Conservation (phyloP, 2,113 vertebrate species). For the Chaetodon trifascialis region DNA sequence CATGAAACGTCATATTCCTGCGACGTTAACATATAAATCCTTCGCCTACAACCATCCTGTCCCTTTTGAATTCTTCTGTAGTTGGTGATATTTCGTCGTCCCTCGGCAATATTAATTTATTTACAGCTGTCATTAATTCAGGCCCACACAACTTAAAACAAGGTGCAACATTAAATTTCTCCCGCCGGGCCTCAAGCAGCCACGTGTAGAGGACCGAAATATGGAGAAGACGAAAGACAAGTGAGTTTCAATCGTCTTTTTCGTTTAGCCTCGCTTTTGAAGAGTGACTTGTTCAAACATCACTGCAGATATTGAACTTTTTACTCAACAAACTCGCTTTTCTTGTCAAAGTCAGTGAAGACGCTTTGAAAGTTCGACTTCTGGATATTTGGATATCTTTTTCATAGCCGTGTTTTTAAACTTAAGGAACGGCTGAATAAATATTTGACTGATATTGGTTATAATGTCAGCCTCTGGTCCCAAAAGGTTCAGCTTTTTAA, state of each 20-base stretch:
- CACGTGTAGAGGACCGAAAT: constrained; percentile 45
- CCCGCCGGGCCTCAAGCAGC: not conserved
- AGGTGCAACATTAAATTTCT: not conserved
- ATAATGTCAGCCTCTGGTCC: not conserved
- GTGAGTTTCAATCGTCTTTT: not conserved
- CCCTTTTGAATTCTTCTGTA: not conserved
- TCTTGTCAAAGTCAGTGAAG: too few species aligned
- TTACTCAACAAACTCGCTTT: too few species aligned
- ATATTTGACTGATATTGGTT: too few species aligned
- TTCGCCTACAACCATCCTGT: accelerated
- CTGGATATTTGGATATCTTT: too few species aligned
- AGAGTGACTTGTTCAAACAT: not conserved
- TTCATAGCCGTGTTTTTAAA: too few species aligned
- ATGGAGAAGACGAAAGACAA: not conserved
- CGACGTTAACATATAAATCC: constrained; percentile 49
- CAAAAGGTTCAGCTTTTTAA: too few species aligned
- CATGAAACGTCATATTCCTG: constrained; percentile 27
- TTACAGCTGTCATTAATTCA: accelerated
- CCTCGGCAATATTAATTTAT: accelerated
- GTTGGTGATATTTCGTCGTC: accelerated
- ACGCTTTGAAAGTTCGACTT: too few species aligned
- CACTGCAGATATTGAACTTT: not conserved
- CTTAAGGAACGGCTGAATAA: too few species aligned
- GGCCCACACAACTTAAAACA: accelerated
- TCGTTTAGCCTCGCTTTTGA: not conserved